Percentiles rank a stretch among this genome's conserved stretches.
Conservation (phyloP, 2,888 invertebrate genomes). For the Melanophora roralis region DNA sequence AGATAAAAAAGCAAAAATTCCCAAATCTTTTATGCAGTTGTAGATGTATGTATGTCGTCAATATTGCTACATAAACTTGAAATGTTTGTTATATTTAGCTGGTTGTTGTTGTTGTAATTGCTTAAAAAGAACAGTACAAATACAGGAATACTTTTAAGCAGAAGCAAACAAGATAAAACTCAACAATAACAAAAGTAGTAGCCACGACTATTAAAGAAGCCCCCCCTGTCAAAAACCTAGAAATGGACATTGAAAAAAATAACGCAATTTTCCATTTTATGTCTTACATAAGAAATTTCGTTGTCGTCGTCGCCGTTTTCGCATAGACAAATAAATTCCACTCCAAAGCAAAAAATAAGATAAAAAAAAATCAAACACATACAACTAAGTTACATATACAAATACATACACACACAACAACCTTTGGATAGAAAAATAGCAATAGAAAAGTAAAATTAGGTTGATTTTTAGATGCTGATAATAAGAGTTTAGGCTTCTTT, state of each 20-base stretch:
- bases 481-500: slow-evolving; percentile 43
- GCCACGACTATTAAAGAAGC: neutral
- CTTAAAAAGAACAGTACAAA: neutral
- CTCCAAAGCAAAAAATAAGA: slow-evolving; percentile 10
- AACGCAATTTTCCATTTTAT: slow-evolving; percentile 58
- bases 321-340: slow-evolving; percentile 52
- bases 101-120: neutral
- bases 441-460: slow-evolving; percentile 37
- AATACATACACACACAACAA: neutral
- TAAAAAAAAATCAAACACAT: neutral
- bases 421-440: neutral
- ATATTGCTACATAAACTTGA: too few species aligned
- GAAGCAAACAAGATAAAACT: neutral
- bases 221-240: too few species aligned
- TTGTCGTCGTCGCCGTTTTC: slow-evolving; percentile 43
- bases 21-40: too few species aligned
- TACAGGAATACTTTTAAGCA: slow-evolving; percentile 9
- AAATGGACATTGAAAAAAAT: slow-evolving; percentile 12
- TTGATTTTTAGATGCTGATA: slow-evolving; percentile 50
- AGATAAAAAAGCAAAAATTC: neutral
- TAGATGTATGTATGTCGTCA: too few species aligned
- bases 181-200: neutral
- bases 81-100: neutral
- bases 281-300: slow-evolving; percentile 61
- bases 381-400: neutral